These are phyloP conservation scores for Amphiprion ocellaris DNA, from an alignment of 2,113 vertebrate genomes.

Conservation along the genomic window DNA sequence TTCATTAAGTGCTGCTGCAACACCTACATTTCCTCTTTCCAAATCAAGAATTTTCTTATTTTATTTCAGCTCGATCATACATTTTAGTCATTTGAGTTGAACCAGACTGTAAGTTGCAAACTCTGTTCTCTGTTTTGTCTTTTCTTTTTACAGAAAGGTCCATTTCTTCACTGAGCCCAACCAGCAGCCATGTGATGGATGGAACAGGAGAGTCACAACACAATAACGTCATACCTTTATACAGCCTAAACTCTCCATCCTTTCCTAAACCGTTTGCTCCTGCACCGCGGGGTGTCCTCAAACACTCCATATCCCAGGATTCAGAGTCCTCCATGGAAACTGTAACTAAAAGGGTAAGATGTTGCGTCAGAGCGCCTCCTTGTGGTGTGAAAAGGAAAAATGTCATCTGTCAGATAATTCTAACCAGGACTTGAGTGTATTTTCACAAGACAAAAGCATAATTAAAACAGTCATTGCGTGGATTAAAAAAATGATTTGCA, in stretches of 20 bases:
- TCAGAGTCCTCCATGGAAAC: conserved; percentile 69
- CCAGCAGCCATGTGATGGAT: conserved; percentile 38
- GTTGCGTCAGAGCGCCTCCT: conserved; percentile 6
- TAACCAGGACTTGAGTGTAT: neutral
- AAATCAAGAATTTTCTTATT: neutral
- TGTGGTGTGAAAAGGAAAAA: conserved; percentile 27
- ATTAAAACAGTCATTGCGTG: too few relatives aligned
- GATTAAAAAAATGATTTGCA: neutral
- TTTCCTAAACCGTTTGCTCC: conserved; percentile 15
- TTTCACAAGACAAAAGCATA: neutral
- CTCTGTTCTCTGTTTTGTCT: neutral
- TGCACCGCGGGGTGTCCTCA: conserved; percentile 66
- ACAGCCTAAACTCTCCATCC: conserved; percentile 12
- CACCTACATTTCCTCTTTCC: neutral
- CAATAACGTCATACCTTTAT: neutral
- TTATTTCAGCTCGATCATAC: neutral
- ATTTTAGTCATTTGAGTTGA: neutral
- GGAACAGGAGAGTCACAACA: conserved; percentile 27
- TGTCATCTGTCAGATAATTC: neutral
- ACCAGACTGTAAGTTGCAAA: neutral
- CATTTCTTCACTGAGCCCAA: neutral
- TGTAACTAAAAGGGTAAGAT: conserved; percentile 78
- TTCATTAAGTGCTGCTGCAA: neutral
- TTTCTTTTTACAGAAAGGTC: conserved; percentile 9
- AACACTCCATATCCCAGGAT: conserved; percentile 56